Evolutionary conservation across 2,113 vertebrate genomes (phyloP).

Genomic region (Glareola pratincola): DNA sequence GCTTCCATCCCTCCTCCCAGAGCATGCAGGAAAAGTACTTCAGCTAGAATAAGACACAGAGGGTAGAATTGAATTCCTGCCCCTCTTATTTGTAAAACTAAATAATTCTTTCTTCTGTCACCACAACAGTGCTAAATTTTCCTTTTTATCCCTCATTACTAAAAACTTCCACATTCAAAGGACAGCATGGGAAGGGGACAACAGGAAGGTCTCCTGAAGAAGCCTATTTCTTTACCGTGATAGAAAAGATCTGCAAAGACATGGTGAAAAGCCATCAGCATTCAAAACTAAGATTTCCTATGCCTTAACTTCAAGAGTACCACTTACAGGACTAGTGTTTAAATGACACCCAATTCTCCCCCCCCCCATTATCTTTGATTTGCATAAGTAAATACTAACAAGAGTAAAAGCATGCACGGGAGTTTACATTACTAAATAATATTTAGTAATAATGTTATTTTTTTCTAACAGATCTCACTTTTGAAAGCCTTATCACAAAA

Average conservation of each 20-base stretch:
- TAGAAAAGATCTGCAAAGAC: background rate
- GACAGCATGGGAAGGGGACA: background rate
- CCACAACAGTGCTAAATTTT: background rate
- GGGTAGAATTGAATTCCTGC: background rate
- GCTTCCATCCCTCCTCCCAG: background rate
- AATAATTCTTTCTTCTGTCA: background rate
- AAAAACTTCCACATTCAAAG: background rate
- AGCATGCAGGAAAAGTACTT: background rate
- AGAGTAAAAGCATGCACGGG: background rate
- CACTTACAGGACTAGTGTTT: background rate
- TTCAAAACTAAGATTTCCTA: background rate
- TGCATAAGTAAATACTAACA: background rate
- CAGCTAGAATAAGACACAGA: background rate
- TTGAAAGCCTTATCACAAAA: background rate
- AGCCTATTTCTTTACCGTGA: background rate
- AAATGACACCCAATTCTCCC: background rate
- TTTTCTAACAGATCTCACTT: background rate
- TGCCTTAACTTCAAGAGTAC: background rate
- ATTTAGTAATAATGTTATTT: background rate
- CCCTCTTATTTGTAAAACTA: background rate
- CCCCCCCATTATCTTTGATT: no score
- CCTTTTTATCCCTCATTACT: background rate
- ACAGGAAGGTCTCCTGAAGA: background rate
- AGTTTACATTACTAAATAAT: background rate
- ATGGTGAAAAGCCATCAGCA: background rate